Evolutionary conservation across 2,113 vertebrate genomes (phyloP).

Genomic region (Eira barbara): DNA sequence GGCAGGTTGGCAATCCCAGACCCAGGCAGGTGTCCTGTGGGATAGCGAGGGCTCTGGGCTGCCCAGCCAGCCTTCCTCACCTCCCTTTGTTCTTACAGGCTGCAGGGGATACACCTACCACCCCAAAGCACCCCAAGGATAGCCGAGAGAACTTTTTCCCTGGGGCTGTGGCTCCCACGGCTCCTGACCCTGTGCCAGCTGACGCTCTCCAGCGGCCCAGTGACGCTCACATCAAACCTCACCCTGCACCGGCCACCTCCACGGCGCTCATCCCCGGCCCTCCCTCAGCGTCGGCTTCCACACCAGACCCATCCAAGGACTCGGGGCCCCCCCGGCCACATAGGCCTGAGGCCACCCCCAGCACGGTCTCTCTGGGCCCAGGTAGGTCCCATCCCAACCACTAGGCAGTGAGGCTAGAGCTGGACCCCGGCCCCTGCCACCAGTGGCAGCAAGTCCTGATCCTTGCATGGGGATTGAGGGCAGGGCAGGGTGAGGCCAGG

Average conservation of each 20-base stretch:
- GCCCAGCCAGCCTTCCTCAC: constrained; percentile 49
- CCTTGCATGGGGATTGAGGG: background rate
- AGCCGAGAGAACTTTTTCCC: constrained; percentile 93
- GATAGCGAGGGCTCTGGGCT: background rate
- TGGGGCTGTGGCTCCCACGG: constrained; percentile 66
- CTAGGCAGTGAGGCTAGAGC: background rate
- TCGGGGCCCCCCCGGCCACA: constrained; percentile 52
- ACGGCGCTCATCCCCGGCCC: constrained; percentile 71
- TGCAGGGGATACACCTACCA: constrained; percentile 89
- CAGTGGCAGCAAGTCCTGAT: background rate
- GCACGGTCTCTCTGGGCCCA: constrained; percentile 54
- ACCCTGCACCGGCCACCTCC: constrained; percentile 61
- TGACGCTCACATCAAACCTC: constrained; percentile 85
- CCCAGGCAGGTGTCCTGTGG: background rate
- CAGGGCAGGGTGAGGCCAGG: too few species aligned
- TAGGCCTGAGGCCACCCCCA: constrained; percentile 64
- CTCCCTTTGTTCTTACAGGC: constrained; percentile 78
- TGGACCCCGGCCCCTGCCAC: too few species aligned
- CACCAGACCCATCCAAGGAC: constrained; percentile 76
- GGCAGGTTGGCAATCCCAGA: background rate
- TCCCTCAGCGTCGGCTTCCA: constrained; percentile 69
- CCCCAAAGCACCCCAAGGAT: constrained; percentile 94
- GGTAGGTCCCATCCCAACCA: constrained; percentile 74
- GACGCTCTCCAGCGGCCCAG: constrained; percentile 82
- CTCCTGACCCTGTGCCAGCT: constrained; percentile 71